These are phyloP conservation scores for Acrossocheilus fasciatus DNA, from an alignment of 2,797 vertebrate genomes.

Conservation along the genomic window DNA sequence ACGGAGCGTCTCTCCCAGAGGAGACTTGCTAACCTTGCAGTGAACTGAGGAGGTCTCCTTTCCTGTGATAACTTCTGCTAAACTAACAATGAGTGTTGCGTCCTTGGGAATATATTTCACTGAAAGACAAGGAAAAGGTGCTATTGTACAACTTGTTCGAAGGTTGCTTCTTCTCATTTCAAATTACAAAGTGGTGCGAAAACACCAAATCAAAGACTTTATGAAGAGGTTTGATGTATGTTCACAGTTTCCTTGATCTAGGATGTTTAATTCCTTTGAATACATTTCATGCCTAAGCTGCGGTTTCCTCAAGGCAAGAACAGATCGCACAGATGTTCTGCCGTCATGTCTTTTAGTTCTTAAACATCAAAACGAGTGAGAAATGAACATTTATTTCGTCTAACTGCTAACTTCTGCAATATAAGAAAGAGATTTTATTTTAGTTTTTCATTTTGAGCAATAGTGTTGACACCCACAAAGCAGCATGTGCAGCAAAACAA, in stretches of 20 bases:
- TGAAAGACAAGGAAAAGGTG: slow-evolving; percentile 24
- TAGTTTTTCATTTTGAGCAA: slow-evolving; percentile 8
- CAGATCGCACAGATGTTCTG: slow-evolving; percentile 34
- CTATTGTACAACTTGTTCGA: slow-evolving; percentile 10
- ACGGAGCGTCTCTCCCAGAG: slow-evolving; percentile 37
- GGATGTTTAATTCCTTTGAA: slow-evolving; percentile 19
- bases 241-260: slow-evolving; percentile 30
- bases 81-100: slow-evolving; percentile 52
- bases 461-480: slow-evolving; percentile 9
- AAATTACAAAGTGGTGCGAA: not conserved
- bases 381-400: slow-evolving; percentile 20
- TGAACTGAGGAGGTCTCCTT: slow-evolving; percentile 57
- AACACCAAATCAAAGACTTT: slow-evolving; percentile 23
- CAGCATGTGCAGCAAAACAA: slow-evolving; percentile 33
- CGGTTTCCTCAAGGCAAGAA: slow-evolving; percentile 20
- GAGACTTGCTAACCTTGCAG: slow-evolving; percentile 53
- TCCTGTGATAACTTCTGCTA: slow-evolving; percentile 56
- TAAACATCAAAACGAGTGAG: slow-evolving; percentile 8
- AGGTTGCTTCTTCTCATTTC: slow-evolving; percentile 26
- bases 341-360: slow-evolving; percentile 24
- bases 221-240: slow-evolving; percentile 1
- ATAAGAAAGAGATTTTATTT: not conserved
- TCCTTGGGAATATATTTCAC: slow-evolving; percentile 55
- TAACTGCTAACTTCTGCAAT: slow-evolving; percentile 2
- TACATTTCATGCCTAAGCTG: slow-evolving; percentile 26